Evolutionary conservation across 2,888 invertebrate species (phyloP).

Genomic region (Phyllotreta striolata): DNA sequence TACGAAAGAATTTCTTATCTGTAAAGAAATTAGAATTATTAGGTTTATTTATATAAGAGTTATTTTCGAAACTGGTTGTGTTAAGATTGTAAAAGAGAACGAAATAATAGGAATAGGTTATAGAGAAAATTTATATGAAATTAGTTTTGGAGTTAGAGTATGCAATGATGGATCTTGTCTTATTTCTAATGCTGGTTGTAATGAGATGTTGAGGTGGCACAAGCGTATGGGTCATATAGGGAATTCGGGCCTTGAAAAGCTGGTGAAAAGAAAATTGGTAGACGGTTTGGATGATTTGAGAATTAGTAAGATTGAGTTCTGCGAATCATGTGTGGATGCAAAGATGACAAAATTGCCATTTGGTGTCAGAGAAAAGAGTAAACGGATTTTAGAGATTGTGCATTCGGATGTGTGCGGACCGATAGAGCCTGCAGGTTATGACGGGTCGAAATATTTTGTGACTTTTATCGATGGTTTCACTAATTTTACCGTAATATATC

Average conservation of each 20-base stretch:
- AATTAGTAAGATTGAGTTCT: slow-evolving; percentile 14
- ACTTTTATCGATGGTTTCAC: slow-evolving; percentile 22
- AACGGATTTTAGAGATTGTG: slow-evolving; percentile 15
- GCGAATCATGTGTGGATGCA: not conserved
- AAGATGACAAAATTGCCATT: slow-evolving; percentile 11
- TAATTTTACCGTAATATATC: slow-evolving; percentile 19
- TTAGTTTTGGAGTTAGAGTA: slow-evolving; percentile 26
- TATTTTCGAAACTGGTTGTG: slow-evolving; percentile 31
- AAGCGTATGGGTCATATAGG: slow-evolving; percentile 18
- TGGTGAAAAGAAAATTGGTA: slow-evolving; percentile 4
- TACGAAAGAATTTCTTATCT: slow-evolving; percentile 31
- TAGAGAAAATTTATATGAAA: slow-evolving; percentile 35
- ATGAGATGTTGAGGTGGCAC: slow-evolving; percentile 13
- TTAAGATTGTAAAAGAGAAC: slow-evolving; percentile 26
- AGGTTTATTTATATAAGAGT: slow-evolving; percentile 26
- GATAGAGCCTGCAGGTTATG: not conserved
- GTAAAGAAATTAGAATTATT: slow-evolving; percentile 34
- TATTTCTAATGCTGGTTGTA: slow-evolving; percentile 29
- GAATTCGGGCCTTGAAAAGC: slow-evolving; percentile 11
- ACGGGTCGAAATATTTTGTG: slow-evolving; percentile 2
- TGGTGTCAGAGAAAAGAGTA: slow-evolving; percentile 16
- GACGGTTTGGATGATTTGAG: slow-evolving; percentile 10
- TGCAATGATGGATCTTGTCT: slow-evolving; percentile 16
- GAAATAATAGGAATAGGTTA: slow-evolving; percentile 28
- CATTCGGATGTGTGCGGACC: slow-evolving; percentile 18